Base-by-base conservation (phyloP, 2,113 vertebrate species). In the Acrocephalus kingi region DNA sequence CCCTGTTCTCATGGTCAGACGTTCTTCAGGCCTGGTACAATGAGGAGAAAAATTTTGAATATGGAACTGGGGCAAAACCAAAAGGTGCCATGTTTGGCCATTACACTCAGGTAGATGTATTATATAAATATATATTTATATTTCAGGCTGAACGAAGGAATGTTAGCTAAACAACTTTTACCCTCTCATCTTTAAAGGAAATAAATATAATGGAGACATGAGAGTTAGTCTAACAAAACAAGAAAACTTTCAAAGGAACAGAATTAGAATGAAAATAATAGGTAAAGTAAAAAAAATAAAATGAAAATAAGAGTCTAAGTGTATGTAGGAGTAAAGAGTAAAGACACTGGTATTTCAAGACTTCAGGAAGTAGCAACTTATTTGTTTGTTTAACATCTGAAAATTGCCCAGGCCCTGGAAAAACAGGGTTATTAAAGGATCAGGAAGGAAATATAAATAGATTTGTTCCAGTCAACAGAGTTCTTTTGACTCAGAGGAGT, bases 81-180 rank as follows among this genome's bases (percentile, higher is more conserved):
- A 1, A 3, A 37, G 83, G 5, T 9, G 37, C 41, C 28, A 1
- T 37, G 8, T 24, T 78, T 58, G 82, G 96, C 12, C 97, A 97
- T 84, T 98, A 97, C 48, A 98, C 97, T 76, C 98, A 98, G 97
- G 98, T 98, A 94, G 4, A 31, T 86, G 7, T 4, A 35, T 19
- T 67, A 5, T 62, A 37, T 61, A 19, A 16, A 35, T 16, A 19
- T 37, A 10, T 45, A 37, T 43, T 20, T 39, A 3, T 68, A 39
- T 82, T 73, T 76, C 16, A 49, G 25, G 10, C 4, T 69, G n/a
- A 76, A 69, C 11, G 75, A 77, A 51, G 30, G 56, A 52, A 72
- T 33, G 8, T n/a, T 58, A 84, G 31, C 20, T 73, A 24, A 63
- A 10, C 19, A 82, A n/a, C 4, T 25, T 41, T 58, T 52, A 56